Conservation (phyloP, 2,113 vertebrate genomes). For the Actenoides lindsayi region DNA sequence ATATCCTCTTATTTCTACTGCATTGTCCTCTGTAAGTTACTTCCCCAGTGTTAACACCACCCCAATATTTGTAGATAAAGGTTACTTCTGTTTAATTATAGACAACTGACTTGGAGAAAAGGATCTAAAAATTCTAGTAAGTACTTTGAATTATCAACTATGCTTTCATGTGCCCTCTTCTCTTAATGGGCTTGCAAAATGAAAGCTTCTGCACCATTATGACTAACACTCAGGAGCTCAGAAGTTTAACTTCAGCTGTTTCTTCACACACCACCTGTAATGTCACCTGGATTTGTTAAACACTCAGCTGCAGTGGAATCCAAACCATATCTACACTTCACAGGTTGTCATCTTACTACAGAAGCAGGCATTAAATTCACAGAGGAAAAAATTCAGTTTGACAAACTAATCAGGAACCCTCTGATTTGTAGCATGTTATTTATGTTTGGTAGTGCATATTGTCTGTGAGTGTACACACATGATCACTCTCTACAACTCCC, state of each 20-base stretch:
- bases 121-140: neutral
- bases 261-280: neutral
- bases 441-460: too few species aligned
- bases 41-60: neutral
- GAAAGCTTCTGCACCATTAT: neutral
- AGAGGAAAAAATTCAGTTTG: too few species aligned
- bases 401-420: neutral
- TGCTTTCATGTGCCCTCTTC: neutral
- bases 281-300: neutral
- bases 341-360: neutral
- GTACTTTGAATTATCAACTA: neutral
- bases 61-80: neutral
- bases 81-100: neutral
- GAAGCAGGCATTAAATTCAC: neutral
- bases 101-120: neutral
- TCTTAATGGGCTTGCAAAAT: neutral
- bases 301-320: neutral
- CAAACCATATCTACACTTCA: neutral
- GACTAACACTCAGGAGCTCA: neutral
- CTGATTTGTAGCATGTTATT: neutral
- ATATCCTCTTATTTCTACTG: neutral
- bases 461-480: too few species aligned
- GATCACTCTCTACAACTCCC: too few species aligned
- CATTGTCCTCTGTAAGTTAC: neutral
- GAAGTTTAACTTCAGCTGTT: neutral